Conservation (phyloP, 2,888 invertebrate genomes). For the Zygothrica quintamaculata region DNA sequence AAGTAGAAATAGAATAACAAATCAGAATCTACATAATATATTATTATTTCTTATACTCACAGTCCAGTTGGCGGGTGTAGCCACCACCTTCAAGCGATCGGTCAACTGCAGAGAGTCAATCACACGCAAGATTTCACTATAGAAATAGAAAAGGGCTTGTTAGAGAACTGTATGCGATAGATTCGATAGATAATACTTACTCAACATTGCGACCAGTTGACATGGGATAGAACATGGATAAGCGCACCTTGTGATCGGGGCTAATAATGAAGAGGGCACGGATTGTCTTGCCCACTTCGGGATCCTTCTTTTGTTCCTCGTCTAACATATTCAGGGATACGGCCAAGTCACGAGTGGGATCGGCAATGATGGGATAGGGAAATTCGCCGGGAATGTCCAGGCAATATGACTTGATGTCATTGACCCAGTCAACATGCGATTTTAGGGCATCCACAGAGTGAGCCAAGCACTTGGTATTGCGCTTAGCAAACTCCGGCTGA, state of each 20-base stretch:
- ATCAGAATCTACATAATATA: neutral
- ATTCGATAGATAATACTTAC: constrained; percentile 88
- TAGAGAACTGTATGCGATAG: neutral
- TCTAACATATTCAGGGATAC: constrained; percentile 92
- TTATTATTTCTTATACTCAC: constrained; percentile 87
- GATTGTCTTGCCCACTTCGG: constrained; percentile 89
- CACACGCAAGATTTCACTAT: constrained; percentile 92
- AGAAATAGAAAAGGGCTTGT: neutral
- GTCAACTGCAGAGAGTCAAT: constrained; percentile 93
- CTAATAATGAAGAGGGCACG: constrained; percentile 92
- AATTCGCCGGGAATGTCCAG: constrained; percentile 89
- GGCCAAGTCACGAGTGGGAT: constrained; percentile 89
- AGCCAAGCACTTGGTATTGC: constrained; percentile 91
- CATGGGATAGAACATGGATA: constrained; percentile 93
- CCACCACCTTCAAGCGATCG: constrained; percentile 88
- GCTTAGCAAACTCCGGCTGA: constrained; percentile 88
- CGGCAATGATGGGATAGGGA: constrained; percentile 93
- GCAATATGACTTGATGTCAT: constrained; percentile 90
- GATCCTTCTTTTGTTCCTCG: constrained; percentile 88
- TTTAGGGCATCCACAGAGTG: constrained; percentile 91
- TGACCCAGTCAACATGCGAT: constrained; percentile 91
- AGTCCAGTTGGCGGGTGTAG: constrained; percentile 95
- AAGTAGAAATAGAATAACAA: neutral
- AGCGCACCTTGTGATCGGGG: constrained; percentile 90
- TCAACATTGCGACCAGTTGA: constrained; percentile 94